Evolutionary conservation across 2,888 invertebrate species (phyloP).

Genomic region (Linyphia triangularis): DNA sequence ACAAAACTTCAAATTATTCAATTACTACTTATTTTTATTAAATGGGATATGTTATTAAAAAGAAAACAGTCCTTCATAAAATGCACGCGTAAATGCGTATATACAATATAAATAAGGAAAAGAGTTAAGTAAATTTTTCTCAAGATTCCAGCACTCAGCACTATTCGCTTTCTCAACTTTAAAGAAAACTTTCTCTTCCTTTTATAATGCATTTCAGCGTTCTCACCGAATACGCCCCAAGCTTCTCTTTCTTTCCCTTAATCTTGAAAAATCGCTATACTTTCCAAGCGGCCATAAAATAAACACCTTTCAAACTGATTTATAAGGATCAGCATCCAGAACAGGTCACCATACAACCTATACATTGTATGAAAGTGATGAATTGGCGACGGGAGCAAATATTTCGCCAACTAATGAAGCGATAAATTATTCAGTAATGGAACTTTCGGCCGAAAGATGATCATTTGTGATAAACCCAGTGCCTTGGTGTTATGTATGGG

Average conservation of each 20-base stretch:
- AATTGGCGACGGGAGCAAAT: conserved; percentile 42
- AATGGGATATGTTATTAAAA: no score
- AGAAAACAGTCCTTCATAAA: no score
- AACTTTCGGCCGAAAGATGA: conserved; percentile 54
- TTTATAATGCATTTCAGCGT: background rate
- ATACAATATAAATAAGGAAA: background rate
- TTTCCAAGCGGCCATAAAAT: conserved; percentile 43
- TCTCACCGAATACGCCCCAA: background rate
- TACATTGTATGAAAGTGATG: conserved; percentile 39
- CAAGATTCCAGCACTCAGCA: background rate
- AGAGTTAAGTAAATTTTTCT: background rate
- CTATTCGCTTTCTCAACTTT: background rate
- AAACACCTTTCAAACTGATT: conserved; percentile 53
- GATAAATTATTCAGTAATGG: conserved; percentile 69
- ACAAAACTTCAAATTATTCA: no score
- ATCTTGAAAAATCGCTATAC: conserved; percentile 37
- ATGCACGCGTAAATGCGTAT: background rate
- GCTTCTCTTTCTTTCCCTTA: conserved; percentile 10
- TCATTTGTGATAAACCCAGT: conserved; percentile 36
- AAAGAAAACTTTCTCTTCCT: background rate
- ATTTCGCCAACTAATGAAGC: conserved; percentile 69
- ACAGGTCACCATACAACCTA: background rate
- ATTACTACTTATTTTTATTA: no score
- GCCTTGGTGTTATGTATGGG: conserved; percentile 30
- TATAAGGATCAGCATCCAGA: conserved; percentile 23